Percentiles rank a stretch among this genome's conserved stretches.
Evolutionary conservation across 2,113 vertebrate genomes (phyloP).

Genomic region (Rousettus leschenaultii): DNA sequence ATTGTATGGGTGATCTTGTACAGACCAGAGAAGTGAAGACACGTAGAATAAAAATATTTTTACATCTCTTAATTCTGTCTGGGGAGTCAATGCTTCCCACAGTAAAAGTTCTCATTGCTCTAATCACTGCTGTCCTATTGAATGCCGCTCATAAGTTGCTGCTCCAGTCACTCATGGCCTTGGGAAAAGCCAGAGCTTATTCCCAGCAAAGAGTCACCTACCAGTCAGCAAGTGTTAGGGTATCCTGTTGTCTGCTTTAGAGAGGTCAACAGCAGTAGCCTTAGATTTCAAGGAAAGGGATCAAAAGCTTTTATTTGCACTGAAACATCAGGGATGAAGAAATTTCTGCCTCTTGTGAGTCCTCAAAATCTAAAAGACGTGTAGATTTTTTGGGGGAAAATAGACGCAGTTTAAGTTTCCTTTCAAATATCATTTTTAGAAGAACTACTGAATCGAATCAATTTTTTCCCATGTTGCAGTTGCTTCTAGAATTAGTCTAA

Average conservation of each 20-base stretch:
- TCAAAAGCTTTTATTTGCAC: neutral
- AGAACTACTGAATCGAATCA: slow-evolving; percentile 4
- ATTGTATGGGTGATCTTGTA: neutral
- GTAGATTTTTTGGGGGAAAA: neutral
- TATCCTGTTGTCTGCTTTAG: neutral
- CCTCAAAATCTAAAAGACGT: neutral
- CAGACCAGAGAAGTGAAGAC: neutral
- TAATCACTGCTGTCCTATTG: neutral
- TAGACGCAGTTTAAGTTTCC: neutral
- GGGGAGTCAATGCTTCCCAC: neutral
- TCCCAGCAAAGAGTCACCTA: neutral
- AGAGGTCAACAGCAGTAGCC: neutral
- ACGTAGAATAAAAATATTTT: neutral
- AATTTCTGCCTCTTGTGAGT: neutral
- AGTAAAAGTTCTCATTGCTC: neutral
- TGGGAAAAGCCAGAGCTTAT: neutral
- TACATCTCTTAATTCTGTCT: neutral
- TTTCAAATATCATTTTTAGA: slow-evolving; percentile 37
- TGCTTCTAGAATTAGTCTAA: neutral
- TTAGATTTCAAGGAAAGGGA: neutral
- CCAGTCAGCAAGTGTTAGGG: neutral
- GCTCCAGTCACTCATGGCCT: neutral
- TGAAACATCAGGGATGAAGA: neutral
- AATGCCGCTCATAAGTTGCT: neutral
- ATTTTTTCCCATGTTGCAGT: neutral